Percentiles rank a stretch among this genome's conserved stretches.
These are phyloP conservation scores for Strongylocentrotus purpuratus DNA, from an alignment of 35 echinoderm and acorn worm species.

Conservation along the genomic window DNA sequence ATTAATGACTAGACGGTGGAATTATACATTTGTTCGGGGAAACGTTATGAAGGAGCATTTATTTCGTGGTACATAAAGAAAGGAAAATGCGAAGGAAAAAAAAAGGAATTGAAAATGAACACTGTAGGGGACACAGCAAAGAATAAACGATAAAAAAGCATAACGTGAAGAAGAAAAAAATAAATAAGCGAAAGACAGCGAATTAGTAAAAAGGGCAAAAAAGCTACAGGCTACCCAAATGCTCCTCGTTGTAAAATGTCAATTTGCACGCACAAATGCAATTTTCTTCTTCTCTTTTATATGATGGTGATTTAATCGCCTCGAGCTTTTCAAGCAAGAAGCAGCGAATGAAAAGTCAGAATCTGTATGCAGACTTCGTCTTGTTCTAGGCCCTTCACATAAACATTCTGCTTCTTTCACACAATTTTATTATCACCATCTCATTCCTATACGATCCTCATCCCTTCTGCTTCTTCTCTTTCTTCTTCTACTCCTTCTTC, in stretches of 20 bases:
- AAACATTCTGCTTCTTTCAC: not conserved
- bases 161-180: not conserved
- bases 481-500: not conserved
- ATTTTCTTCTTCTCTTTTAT: not conserved
- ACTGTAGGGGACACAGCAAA: not conserved
- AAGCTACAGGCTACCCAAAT: conserved; percentile 15
- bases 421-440: not conserved
- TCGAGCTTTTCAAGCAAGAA: not conserved
- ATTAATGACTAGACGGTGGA: not conserved
- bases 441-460: not conserved
- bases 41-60: not conserved
- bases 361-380: not conserved
- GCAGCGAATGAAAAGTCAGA: not conserved
- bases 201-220: not conserved
- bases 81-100: not conserved
- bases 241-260: not conserved
- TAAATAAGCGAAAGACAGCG: not conserved
- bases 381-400: not conserved
- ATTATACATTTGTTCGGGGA: not conserved
- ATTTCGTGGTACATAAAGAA: not conserved
- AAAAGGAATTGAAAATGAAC: not conserved
- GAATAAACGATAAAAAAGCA: not conserved
- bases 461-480: not conserved
- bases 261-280: conserved; percentile 10
- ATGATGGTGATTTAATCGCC: conserved; percentile 10